Evolutionary conservation across 1,140 invertebrate genomes (phyloP), one percentile per base, ranked within the genome.

Genomic region (Arctopsyche grandis): DNA sequence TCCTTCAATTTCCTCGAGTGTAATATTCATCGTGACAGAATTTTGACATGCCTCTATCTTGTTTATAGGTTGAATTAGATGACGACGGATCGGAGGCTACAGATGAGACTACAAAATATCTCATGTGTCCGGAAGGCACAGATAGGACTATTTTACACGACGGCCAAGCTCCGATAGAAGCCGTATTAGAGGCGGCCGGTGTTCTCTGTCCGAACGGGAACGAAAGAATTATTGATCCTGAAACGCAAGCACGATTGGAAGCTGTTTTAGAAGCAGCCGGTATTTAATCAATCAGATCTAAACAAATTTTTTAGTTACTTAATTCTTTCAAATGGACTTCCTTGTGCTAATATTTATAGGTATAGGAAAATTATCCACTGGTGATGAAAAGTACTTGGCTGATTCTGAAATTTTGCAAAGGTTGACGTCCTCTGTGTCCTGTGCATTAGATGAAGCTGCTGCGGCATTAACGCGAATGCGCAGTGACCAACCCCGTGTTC

Each of bases 401-500:
- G 93, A 94, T 87, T 93, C 94, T 84, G 93, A 95, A 87, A 95
- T 96, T 77, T 89, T 97, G 58, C 89, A 94, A 83, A 92, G 94
- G 82, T 89, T 97, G 83, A 96, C 95, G 78, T 96, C 95, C 21
- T 95, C 94, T 83, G 96, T 97, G 75, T 97, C 95, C 83, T 96
- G 95, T 90, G 96, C 97, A 69, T 91, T 99, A 80, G 97, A 98
- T 90, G 97, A 98, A 89, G 97, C 97, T 66, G 97, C 97, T 70
- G 96, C 97, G 82, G 96, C 97, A 75, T 90, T 98, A 63, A 98
- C 96, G 73, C 93, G 96, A 85, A 98, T 98, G 97, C 92, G 96
- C 84, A 94, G 92, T 85, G 96, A 97, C 86, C 88, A 88, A 79
- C 87, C 87, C 24, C 85, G 86, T 70, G 82, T 85, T 29, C 86